phyloP scores from a whole-genome alignment of 2,113 vertebrate genomes.

The Illadopsis cleaveri region DNA sequence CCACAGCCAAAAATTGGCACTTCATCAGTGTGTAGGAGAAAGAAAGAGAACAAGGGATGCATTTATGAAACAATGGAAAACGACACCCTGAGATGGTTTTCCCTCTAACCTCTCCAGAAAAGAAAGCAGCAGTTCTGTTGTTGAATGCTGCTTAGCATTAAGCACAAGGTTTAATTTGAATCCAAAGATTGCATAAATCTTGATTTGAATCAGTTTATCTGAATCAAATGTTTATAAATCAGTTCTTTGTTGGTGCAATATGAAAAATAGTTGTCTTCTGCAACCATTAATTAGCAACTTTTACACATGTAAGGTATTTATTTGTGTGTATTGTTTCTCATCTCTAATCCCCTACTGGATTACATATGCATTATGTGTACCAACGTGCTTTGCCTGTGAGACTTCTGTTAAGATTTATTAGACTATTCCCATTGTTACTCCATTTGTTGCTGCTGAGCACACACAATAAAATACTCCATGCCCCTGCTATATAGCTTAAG shows the following conservation, averaged over 20 bases:
- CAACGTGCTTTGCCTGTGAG: background rate
- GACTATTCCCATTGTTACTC: background rate
- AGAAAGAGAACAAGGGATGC: background rate
- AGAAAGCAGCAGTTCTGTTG: background rate
- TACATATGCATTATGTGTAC: background rate
- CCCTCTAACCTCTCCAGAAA: background rate
- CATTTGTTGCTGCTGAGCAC: background rate
- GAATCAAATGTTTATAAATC: background rate
- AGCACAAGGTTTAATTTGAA: background rate
- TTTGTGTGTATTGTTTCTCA: background rate
- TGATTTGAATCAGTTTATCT: background rate
- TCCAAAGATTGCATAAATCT: background rate
- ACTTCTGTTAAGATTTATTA: background rate
- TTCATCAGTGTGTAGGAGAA: background rate
- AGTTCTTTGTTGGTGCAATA: background rate
- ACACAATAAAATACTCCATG: background rate
- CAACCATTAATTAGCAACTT: background rate
- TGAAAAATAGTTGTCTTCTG: background rate
- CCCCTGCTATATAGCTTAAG: background rate
- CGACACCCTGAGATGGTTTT: background rate
- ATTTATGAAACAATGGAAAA: background rate
- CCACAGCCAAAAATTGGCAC: background rate
- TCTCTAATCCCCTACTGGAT: background rate
- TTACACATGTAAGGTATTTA: background rate
- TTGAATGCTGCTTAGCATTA: background rate